Base-by-base conservation (phyloP, 1,140 invertebrate species). In the Akabosia matsudoensis region DNA sequence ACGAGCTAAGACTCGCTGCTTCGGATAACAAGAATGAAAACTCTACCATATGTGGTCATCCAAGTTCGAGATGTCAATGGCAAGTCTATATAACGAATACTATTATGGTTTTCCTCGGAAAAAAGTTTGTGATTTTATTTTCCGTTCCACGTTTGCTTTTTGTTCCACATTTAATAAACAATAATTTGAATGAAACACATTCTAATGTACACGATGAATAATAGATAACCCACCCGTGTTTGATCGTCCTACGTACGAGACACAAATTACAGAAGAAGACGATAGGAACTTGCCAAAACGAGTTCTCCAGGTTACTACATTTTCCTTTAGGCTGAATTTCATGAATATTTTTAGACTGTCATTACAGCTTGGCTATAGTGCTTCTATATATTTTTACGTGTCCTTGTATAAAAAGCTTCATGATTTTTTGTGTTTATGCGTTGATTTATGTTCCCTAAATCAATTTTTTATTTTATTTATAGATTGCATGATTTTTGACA, bases 11-110 rank as follows among this genome's bases (percentile, higher is more conserved):
- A 83, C 86, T 97, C 85, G 94, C 95, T 33, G 95, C 95, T 22
- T 97, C 95, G 56, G 95, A 97, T 87, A 97, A 96, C 88, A 88
- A 97, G 82, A 96, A 96, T 87, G 95, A 97, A 86, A 97, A 97
- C 88, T 93, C 94, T 86, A 97, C 95, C 2, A 95, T 92, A 7
- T n/a, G 95, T 97, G 45, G 93, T 97, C 80, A 97, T 97, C 82
- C 93, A 96, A 85, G 94, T 97, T 78, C 96, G 96, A 87, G 95
- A 96, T 83, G 94, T 96, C 70, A 97, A 97, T 85, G 94, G 97
- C 86, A 93, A 67, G 61, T 67, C 22, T 4, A 30, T 67, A 67
- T 67, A 61, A 70, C 22, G n/a, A n/a, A n/a, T n/a, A n/a, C n/a
- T n/a, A n/a, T n/a, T n/a, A 33, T 37, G 31, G 31, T 10, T 45